Base-by-base conservation (phyloP, 2,888 invertebrate genomes). In the Dromius quadrimaculatus region DNA sequence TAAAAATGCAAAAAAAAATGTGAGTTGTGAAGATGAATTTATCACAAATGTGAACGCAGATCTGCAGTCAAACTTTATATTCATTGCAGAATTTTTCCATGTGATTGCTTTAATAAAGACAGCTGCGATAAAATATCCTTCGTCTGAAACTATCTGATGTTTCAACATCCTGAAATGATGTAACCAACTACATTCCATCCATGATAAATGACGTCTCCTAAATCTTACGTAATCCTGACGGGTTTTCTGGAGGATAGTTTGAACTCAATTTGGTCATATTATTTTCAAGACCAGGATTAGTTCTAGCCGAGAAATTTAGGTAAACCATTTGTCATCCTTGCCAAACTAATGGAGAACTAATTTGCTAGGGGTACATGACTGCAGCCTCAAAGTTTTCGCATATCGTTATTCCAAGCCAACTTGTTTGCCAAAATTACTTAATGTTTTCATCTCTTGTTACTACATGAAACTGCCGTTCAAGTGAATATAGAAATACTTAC, bases 191-290 rank as follows among this genome's bases (percentile, higher is more conserved):
- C 47, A 50, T 9, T 50, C 9, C 19, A 5, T n/a, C 23, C 22
- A 50, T 50, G 47, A 50, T 50, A 50, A 50, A 50, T 50, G 22
- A 13, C 47, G 11, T 2, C n/a, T 50, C 47, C 13, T 50, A 23
- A 50, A 50, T 50, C 47, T 50, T 50, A 1, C 47, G 47, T 50
- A 50, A 50, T 50, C 47, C 47, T 50, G 47, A 43, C 47, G 22
- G 47, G 47, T 50, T 50, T 50, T 50, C 47, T 50, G 23, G 23
- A 50, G 47, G 47, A 50, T 50, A 50, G 47, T 50, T 50, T 50
- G 22, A 50, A 50, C 47, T 50, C 47, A 50, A 50, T 50, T 50
- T 50, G 47, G 47, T 50, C 47, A 50, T 50, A 50, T 50, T 50
- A 23, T 50, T 50, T 50, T 50, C 47, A 50, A 50, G 47, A 50